Evolutionary conservation across 2,888 invertebrate genomes (phyloP), one percentile per base, ranked within the genome.

Genomic region (Ligdia adustata): DNA sequence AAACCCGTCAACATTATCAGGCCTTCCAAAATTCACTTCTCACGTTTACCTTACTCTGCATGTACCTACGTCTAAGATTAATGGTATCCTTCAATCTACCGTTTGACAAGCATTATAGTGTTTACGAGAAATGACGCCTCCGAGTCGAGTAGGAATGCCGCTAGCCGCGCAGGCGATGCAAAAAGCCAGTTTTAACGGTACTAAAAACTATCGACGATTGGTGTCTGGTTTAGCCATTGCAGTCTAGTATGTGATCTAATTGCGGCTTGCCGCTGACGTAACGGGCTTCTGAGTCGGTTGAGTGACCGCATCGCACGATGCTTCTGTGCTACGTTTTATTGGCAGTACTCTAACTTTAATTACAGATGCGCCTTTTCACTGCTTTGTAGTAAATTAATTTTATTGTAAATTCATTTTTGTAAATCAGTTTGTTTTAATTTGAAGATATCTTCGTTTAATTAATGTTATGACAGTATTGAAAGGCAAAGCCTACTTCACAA

Each of bases 191-290:
- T 75, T 22, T 84, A 88, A 87, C 86, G 84, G 87, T 79, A 80
- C 73, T 78, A 72, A 80, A 81, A 80, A 77, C 79, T 80, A 49
- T 49, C 15, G 38, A 12, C 72, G 68, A 79, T 75, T 77, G 75
- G 73, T 72, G 79, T 79, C 81, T 82, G 70, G 79, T 78, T 79
- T 83, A 83, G 76, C 75, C 72, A 79, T 72, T 74, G 74, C 77
- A 80, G 82, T 72, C 78, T 80, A 69, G 75, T 72, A 74, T 80
- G 79, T 84, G 86, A 81, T 87, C 86, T 89, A 87, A 88, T 87
- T 86, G 87, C 77, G 84, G 84, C 79, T 68, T 78, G 78, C 76
- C 37, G 48, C 79, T 87, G 86, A 86, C 84, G 87, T 87, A 88
- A 86, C 86, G 85, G 85, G 78, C 76, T 67, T 62, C 62, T 60